These are phyloP conservation scores for Cairina moschata DNA, from an alignment of 2,113 vertebrate species.

Conservation along the genomic window DNA sequence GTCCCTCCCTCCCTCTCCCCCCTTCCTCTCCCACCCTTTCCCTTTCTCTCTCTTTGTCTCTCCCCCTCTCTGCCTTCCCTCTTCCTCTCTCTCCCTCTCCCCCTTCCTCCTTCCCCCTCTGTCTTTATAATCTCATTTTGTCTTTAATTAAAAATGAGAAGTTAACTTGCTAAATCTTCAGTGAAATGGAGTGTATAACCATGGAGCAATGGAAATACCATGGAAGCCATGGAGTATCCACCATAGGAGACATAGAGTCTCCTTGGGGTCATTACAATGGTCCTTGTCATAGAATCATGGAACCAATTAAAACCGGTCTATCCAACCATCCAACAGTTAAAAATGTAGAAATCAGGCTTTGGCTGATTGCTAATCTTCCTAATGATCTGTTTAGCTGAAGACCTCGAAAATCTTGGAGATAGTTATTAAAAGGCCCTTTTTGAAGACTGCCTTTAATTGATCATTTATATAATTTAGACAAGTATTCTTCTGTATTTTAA, in stretches of 20 bases:
- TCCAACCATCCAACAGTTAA: background rate
- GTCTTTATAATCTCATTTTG: background rate
- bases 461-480: background rate
- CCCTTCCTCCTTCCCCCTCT: no score
- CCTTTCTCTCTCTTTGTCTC: no score
- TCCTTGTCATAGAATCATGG: background rate
- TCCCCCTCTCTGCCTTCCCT: no score
- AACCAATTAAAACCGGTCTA: background rate
- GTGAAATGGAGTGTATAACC: background rate
- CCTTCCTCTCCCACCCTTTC: no score
- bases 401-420: background rate
- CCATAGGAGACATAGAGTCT: background rate
- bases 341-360: background rate
- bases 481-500: background rate
- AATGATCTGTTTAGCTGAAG: background rate
- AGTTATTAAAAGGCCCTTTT: background rate
- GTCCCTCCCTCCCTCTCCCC: background rate
- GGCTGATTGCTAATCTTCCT: background rate
- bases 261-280: background rate
- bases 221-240: fast-evolving
- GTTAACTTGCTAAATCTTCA: background rate
- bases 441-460: background rate
- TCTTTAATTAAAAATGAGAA: background rate
- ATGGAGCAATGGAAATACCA: background rate
- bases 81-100: no score